Evolutionary conservation across 2,888 invertebrate genomes (phyloP).

Genomic region (Epirrhoe tristata): DNA sequence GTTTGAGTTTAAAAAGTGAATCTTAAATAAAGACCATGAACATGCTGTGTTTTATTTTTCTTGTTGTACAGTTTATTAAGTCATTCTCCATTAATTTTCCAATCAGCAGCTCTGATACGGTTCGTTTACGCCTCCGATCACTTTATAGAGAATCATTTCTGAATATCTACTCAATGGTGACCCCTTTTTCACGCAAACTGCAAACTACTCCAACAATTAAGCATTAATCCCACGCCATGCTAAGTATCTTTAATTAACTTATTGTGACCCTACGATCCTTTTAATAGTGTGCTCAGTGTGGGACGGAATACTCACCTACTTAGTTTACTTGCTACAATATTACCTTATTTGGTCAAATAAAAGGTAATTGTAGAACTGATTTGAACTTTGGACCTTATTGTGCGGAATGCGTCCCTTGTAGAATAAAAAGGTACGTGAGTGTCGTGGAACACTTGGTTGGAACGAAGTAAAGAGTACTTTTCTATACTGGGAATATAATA

Average conservation of each 20-base stretch:
- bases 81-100: too few species aligned
- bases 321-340: constrained; percentile 8
- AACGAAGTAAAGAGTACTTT: too few species aligned
- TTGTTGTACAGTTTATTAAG: too few species aligned
- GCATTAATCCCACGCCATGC: constrained; percentile 60
- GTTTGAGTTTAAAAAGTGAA: too few species aligned
- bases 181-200: constrained; percentile 49
- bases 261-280: constrained; percentile 52
- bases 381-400: not conserved
- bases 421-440: too few species aligned
- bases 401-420: not conserved
- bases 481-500: too few species aligned
- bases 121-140: not conserved
- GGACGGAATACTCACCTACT: constrained; percentile 1
- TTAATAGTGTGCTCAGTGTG: constrained; percentile 18
- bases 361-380: not conserved
- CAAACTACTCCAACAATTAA: constrained; percentile 51
- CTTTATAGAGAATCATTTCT: not conserved
- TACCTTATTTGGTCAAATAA: constrained; percentile 5
- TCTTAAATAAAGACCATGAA: too few species aligned
- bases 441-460: too few species aligned
- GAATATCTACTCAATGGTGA: constrained; percentile 40
- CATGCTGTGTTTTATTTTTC: too few species aligned
- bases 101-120: not conserved
- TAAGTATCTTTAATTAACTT: constrained; percentile 62